Percentiles rank a stretch among this genome's conserved stretches.
Evolutionary conservation across 2,113 vertebrate species (phyloP).

Genomic region (Lasiurus borealis): DNA sequence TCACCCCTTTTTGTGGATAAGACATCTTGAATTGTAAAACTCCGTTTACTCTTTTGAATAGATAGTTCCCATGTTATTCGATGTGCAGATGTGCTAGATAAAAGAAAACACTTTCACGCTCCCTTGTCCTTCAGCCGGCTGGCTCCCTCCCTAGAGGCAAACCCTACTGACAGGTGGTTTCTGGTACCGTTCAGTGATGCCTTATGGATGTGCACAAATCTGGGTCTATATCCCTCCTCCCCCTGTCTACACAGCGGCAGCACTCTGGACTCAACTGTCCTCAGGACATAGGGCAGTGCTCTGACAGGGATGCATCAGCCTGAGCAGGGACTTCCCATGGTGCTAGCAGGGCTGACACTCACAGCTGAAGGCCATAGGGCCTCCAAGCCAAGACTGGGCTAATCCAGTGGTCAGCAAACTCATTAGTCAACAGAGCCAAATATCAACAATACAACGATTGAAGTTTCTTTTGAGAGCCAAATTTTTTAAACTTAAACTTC

Average conservation of each 20-base stretch:
- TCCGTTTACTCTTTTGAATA: background rate
- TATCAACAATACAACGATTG: no score
- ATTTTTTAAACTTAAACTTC: no score
- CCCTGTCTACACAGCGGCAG: background rate
- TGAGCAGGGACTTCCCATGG: no score
- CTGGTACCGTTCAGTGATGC: background rate
- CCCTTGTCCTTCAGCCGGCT: background rate
- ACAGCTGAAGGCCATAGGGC: fast-evolving
- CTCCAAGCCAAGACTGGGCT: background rate
- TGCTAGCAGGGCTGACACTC: fast-evolving
- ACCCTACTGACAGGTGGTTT: fast-evolving
- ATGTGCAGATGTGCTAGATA: background rate
- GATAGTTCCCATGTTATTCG: background rate
- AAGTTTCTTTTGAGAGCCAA: no score
- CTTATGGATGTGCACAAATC: background rate
- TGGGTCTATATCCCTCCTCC: fast-evolving
- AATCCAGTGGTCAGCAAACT: no score
- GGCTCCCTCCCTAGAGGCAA: background rate
- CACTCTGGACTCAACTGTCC: fast-evolving
- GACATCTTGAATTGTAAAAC: background rate
- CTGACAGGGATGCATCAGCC: no score
- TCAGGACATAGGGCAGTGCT: background rate
- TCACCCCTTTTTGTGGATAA: background rate
- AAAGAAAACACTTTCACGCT: no score
- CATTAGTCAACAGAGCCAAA: no score